phyloP scores from a whole-genome alignment of 2,888 invertebrate genomes.

The Drosophila kambysellisi region DNA sequence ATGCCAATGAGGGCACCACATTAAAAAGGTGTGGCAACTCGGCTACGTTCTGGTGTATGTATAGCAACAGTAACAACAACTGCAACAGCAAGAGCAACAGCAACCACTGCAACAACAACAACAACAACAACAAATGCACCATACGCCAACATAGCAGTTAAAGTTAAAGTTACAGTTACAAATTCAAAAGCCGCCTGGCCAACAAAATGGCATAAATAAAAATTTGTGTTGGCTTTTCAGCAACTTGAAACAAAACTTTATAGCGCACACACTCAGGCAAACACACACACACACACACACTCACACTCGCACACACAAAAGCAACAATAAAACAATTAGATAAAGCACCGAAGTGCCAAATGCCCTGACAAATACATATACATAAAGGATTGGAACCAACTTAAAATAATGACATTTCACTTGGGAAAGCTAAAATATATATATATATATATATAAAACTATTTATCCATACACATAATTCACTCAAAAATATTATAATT shows the following conservation, averaged over 20 bases:
- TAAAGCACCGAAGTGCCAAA: conserved; percentile 9
- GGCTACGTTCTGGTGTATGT: conserved; percentile 56
- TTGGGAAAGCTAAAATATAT: background rate
- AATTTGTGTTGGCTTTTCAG: conserved; percentile 60
- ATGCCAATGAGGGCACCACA: conserved; percentile 61
- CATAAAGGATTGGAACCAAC: too few species aligned
- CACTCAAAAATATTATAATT: background rate
- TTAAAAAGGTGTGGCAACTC: conserved; percentile 66
- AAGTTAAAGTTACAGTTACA: conserved; percentile 63
- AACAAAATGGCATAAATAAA: conserved; percentile 43
- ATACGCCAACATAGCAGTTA: conserved; percentile 57
- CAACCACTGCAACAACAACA: conserved; percentile 15
- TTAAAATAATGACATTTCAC: background rate
- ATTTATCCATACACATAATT: background rate
- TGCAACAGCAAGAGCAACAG: conserved; percentile 22
- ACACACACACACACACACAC: conserved; percentile 10
- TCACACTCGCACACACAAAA: background rate
- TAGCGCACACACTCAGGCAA: conserved; percentile 23
- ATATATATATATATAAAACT: background rate
- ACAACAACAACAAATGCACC: conserved; percentile 36
- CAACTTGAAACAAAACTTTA: conserved; percentile 51
- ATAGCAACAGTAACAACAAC: conserved; percentile 28
- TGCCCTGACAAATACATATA: conserved; percentile 10
- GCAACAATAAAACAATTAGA: background rate
- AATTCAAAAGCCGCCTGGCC: conserved; percentile 50